Evolutionary conservation across 2,797 vertebrate genomes (phyloP), one percentile per base, ranked within the genome.

Genomic region (Sorex maritimensis): DNA sequence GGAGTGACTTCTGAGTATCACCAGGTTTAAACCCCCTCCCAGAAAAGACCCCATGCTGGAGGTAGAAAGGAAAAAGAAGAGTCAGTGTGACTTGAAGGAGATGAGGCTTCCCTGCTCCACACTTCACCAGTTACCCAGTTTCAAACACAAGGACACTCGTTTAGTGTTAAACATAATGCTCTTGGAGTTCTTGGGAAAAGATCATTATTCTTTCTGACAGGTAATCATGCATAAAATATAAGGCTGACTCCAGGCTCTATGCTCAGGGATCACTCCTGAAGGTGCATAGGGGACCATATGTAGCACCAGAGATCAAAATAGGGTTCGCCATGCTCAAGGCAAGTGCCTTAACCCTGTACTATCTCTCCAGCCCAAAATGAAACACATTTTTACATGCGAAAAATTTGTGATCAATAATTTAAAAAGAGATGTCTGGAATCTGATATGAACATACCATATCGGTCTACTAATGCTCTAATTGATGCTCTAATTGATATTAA

Each of bases 181-280:
- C 87, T 77, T 79, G 55, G n/a, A 65, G 38, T 63, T 82, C 61
- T 82, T 61, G n/a, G 55, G 82, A 91, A 92, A 90, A 65, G 10
- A 80, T 24, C 24, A 65, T 58, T 46, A 13, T 82, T 69, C 44
- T 88, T 89, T 79, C 55, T 58, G 78, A 75, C 14, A 49, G 9
- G 58, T 15, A 68, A 58, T 23, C 8, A 46, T 44, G 58, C 58
- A 61, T 19, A 21, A 61, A 61, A 61, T 61, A 61, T 19, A 58
- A 58, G 19, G 19, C 19, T 58, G 19, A 19, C 21, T 61, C 58
- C 21, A 2, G 17, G 17, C 58, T 58, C 4, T 19, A 5, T 58
- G 55, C 55, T 61, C 21, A 61, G 15, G 19, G 15, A 21, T 61
- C 58, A 61, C 58, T 61, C 15, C 58, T 61, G 58, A 15, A 61